These are phyloP conservation scores for Chlorops oryzae DNA, from an alignment of 1,140 invertebrate genomes.

Conservation along the genomic window DNA sequence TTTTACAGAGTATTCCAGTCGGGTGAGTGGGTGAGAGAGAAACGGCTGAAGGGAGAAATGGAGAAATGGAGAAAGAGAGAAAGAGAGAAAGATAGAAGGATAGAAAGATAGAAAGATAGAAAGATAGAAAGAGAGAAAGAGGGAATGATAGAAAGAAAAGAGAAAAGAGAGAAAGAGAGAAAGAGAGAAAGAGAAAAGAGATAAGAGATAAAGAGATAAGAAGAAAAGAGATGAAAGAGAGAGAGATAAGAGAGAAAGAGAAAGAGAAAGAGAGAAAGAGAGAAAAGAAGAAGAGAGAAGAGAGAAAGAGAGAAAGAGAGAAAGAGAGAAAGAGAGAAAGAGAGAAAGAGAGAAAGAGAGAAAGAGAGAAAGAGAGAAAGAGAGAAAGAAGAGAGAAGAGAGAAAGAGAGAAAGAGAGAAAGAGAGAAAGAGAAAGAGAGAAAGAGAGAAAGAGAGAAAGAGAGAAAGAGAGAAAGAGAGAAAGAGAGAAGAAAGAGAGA, in stretches of 20 bases:
- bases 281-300: no score
- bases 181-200: neutral
- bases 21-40: no score
- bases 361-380: neutral
- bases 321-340: neutral
- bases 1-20: no score
- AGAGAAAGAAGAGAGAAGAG: neutral
- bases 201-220: neutral
- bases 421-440: neutral
- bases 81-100: neutral
- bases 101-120: neutral
- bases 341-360: neutral
- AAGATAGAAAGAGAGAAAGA: neutral
- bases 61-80: neutral
- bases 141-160: neutral
- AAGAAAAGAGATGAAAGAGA: neutral
- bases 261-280: no score
- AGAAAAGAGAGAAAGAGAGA: neutral
- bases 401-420: neutral
- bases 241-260: neutral
- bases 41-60: neutral
- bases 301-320: neutral
- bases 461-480: neutral
- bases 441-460: neutral
- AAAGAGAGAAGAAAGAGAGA: neutral